Evolutionary conservation across 2,888 invertebrate species (phyloP).

Genomic region (Odontocerum albicorne): DNA sequence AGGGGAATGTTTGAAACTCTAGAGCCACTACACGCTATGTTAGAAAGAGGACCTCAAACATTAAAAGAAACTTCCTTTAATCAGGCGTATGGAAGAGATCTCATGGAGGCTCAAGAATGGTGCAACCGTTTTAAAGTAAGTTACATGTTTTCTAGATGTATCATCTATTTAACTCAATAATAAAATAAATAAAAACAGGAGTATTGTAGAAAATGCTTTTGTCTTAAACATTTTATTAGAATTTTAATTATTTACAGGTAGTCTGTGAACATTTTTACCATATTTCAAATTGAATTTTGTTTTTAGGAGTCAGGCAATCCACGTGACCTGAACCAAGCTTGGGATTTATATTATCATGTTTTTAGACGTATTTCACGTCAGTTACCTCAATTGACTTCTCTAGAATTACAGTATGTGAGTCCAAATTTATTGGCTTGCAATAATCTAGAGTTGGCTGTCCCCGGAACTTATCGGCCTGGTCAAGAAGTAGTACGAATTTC

Average conservation of each 20-base stretch:
- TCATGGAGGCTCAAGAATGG: constrained; percentile 94
- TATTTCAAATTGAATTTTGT: too few relatives aligned
- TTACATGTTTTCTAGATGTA: not conserved
- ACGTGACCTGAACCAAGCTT: constrained; percentile 95
- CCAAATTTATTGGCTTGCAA: constrained; percentile 87
- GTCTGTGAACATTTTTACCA: too few relatives aligned
- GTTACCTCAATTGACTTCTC: constrained; percentile 85
- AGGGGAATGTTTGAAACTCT: constrained; percentile 96
- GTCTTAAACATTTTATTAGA: too few relatives aligned
- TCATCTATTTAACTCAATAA: not conserved
- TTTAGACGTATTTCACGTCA: constrained; percentile 96
- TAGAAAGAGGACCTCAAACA: constrained; percentile 93
- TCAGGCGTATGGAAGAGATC: constrained; percentile 93
- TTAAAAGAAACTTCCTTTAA: constrained; percentile 96
- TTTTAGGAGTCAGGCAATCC: constrained; percentile 18
- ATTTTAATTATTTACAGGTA: too few relatives aligned
- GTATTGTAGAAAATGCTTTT: too few relatives aligned
- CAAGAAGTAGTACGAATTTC: constrained; percentile 87
- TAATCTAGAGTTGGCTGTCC: constrained; percentile 94
- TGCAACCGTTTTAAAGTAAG: constrained; percentile 81
- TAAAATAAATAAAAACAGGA: too few relatives aligned
- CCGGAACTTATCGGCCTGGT: constrained; percentile 95
- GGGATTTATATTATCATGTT: constrained; percentile 99
- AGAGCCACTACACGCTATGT: constrained; percentile 91
- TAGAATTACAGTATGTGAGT: constrained; percentile 94